Conservation (phyloP, 2,797 vertebrate species). For the Cygnus olor region DNA sequence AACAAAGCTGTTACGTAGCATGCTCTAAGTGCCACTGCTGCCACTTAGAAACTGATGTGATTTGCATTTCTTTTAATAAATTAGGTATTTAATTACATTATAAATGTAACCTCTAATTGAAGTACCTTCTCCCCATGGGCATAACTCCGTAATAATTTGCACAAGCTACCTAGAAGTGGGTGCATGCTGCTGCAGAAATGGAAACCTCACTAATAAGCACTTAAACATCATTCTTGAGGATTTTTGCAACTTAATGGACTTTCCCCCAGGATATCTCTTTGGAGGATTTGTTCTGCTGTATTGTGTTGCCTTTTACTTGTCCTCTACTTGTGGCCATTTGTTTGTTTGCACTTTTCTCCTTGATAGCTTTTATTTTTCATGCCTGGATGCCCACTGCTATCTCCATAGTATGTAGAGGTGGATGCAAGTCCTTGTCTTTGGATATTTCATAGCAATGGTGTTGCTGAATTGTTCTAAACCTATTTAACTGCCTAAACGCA, state of each 20-base stretch:
- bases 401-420: background rate
- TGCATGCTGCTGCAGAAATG: slow-evolving; percentile 22
- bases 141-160: background rate
- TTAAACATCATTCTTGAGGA: background rate
- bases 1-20: background rate
- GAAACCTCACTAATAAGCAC: slow-evolving; percentile 25
- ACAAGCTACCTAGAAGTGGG: background rate
- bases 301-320: background rate
- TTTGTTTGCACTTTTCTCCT: background rate
- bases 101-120: slow-evolving; percentile 66
- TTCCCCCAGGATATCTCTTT: slow-evolving; percentile 4
- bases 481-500: background rate
- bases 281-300: background rate
- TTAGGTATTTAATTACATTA: slow-evolving; percentile 66
- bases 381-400: too few relatives aligned
- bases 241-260: slow-evolving; percentile 25
- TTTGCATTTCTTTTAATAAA: slow-evolving; percentile 62
- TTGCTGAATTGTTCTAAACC: background rate
- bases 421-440: background rate
- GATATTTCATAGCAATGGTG: background rate
- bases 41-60: slow-evolving; percentile 17
- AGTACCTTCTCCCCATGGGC: slow-evolving; percentile 37
- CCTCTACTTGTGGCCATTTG: background rate
- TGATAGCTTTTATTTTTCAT: background rate
- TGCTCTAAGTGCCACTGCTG: background rate